These are phyloP conservation scores for Cyclopterus lumpus DNA, from an alignment of 2,797 vertebrate species.

Conservation along the genomic window DNA sequence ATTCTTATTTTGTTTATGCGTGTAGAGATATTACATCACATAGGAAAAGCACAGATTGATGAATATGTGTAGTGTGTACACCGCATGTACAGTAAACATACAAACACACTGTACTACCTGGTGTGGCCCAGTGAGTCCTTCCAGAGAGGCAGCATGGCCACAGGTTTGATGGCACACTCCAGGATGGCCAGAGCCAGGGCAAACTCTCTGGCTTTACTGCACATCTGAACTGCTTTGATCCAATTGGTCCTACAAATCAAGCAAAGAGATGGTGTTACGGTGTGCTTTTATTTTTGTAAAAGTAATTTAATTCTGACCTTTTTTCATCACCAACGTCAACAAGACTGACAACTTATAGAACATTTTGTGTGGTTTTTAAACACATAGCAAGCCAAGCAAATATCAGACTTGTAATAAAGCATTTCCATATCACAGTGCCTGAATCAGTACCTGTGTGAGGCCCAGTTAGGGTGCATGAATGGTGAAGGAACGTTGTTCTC, in stretches of 20 bases:
- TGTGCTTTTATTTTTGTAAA: not conserved
- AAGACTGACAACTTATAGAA: not conserved
- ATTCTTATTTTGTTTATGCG: constrained; percentile 2
- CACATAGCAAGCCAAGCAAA: not conserved
- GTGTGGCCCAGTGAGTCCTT: constrained; percentile 96
- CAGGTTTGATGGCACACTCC: constrained; percentile 98
- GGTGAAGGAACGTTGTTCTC: constrained; percentile 98
- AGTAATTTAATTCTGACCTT: not conserved
- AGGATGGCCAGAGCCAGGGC: constrained; percentile 96
- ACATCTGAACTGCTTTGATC: constrained; percentile 99
- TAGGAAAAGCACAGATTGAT: constrained; percentile 3
- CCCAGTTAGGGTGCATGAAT: constrained; percentile 99
- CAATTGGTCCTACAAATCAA: constrained; percentile 90
- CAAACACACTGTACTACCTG: constrained; percentile 79
- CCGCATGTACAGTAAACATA: not conserved
- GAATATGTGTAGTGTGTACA: not conserved
- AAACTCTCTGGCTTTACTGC: constrained; percentile 98
- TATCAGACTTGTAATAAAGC: not conserved
- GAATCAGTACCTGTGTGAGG: constrained; percentile 93
- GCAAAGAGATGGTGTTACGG: constrained; percentile 1
- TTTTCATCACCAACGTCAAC: not conserved
- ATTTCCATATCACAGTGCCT: not conserved
- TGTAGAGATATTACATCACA: constrained; percentile 4
- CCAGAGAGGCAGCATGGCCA: constrained; percentile 97
- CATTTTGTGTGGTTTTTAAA: not conserved